Evolutionary conservation across 2,888 invertebrate genomes (phyloP), one percentile per base, ranked within the genome.

Genomic region (Leucoma salicis): DNA sequence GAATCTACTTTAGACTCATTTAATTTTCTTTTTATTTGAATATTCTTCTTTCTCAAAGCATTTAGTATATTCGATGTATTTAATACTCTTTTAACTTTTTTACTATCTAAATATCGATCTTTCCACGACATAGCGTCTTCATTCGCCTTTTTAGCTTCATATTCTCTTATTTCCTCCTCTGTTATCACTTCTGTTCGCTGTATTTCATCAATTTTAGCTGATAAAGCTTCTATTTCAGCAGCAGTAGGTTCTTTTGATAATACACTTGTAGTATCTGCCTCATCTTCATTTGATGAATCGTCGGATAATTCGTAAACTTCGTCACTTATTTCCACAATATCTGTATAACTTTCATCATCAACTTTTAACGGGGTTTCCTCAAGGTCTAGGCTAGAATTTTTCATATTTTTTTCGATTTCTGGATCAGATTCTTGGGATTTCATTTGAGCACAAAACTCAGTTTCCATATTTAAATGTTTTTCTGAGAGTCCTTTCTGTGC

Each of bases 1-100:
- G 25, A 25, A 21, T 42, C 35, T 2, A 11, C 12, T 43, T 42
- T 39, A 0, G 31, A 36, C 50, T 74, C 72, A 32, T 46, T 52
- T 5, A 90, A 49, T 39, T 82, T 88, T 46, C 68, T 80, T 53
- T 89, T 90, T 1, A 90, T 53, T 42, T 90, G 79, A 57, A 68
- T 87, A 52, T 92, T 91, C 64, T 92, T 92, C 57, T 91, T 92
- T 46, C 93, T 78, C n/a, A 92, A 71, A 12, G 91, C 91, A 52
- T 92, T 93, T 0, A 92, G 75, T 31, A 92, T 81, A 31, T 90
- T 90, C 0, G 92, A 85, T 0, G 90, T 86, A 0, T 82, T 87
- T 12, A 92, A 63, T 1, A 92, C 92, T 56, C 74, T 90, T 62
- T 89, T 91, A 0, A 92, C 92, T 72, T 92, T 92, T 10, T 79